A percentile compares a stretch with the other conserved stretches of the same genome.
These are phyloP conservation scores for Brachypalpus laphriformis DNA, from an alignment of 2,888 invertebrate species.

Conservation along the genomic window DNA sequence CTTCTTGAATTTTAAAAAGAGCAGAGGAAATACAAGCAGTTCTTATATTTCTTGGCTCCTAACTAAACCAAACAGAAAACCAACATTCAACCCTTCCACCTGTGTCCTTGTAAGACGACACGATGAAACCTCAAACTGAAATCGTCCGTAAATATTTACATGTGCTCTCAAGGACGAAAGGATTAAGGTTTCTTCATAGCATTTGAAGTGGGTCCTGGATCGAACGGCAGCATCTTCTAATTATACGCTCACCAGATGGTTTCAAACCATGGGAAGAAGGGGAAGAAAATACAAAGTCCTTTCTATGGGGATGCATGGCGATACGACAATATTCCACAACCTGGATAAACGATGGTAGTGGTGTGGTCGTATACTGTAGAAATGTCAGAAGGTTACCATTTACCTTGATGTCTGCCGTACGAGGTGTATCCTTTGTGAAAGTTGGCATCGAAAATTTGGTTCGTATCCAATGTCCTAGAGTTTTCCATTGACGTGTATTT, in stretches of 20 bases:
- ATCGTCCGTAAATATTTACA: slow-evolving; percentile 30
- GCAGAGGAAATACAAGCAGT: not conserved
- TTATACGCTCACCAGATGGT: slow-evolving; percentile 12
- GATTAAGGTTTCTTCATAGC: slow-evolving; percentile 9
- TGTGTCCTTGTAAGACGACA: not conserved
- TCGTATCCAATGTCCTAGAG: not conserved
- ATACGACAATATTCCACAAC: not conserved
- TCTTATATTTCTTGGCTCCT: not conserved
- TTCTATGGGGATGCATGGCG: not conserved
- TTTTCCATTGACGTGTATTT: slow-evolving; percentile 36
- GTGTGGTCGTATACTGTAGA: not conserved
- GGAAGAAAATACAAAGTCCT: not conserved
- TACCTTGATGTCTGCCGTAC: not conserved
- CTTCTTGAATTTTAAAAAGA: not conserved
- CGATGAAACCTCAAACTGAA: slow-evolving; percentile 28
- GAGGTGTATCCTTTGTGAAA: not conserved
- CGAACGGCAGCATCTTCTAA: slow-evolving; percentile 17
- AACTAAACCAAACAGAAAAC: not conserved
- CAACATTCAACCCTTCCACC: not conserved
- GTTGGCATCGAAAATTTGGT: not conserved
- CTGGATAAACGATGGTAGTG: not conserved
- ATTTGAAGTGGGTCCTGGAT: slow-evolving; percentile 5
- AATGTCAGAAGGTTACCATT: not conserved
- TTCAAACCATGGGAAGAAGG: not conserved
- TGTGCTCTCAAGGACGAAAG: slow-evolving; percentile 33